Base-by-base conservation (phyloP, 2,888 invertebrate genomes). In the Lepetodrilus schrolli region DNA sequence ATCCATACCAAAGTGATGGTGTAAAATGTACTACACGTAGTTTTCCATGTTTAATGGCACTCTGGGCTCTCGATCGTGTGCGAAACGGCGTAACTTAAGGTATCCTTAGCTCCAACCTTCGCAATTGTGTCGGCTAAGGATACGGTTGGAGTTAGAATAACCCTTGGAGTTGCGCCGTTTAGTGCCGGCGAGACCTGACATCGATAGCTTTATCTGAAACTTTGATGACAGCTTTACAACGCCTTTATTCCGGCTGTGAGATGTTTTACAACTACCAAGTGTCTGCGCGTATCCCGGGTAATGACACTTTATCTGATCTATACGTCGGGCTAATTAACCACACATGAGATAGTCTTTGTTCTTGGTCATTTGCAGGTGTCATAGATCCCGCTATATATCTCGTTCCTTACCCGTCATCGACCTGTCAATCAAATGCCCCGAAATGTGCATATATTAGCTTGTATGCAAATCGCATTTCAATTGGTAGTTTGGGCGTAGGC, bases 311-410 rank as follows among this genome's bases (percentile, higher is more conserved):
- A 30, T 21, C 26, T 58, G 58, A 58, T 34, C 26, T 23, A n/a
- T 23, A 58, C 26, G 34, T 34, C 58, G n/a, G 17, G n/a, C 58
- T 58, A 58, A 58, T 58, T 58, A 58, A 58, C 34, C 34, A 17
- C 58, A 58, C 13, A 30, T 58, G 58, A 17, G 34, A 30, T 26
- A 30, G 23, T 58, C 58, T 58, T 58, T 58, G 58, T 58, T 58
- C 34, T 58, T 7, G 5, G 58, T 34, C 26, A 58, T 58, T 17
- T 13, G 30, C 58, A 58, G 58, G 58, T 58, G 58, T 30, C 58
- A 58, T 30, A 17, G 26, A 58, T n/a, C 30, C 17, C 58, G 43
- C 13, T 43, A 43, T 43, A n/a, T n/a, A n/a, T 17, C n/a, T 30
- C 34, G 58, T 58, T 17, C 58, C 26, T 58, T 58, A 34, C 58